These are phyloP conservation scores for Astur gentilis DNA, from an alignment of 2,113 vertebrate genomes.

Conservation along the genomic window DNA sequence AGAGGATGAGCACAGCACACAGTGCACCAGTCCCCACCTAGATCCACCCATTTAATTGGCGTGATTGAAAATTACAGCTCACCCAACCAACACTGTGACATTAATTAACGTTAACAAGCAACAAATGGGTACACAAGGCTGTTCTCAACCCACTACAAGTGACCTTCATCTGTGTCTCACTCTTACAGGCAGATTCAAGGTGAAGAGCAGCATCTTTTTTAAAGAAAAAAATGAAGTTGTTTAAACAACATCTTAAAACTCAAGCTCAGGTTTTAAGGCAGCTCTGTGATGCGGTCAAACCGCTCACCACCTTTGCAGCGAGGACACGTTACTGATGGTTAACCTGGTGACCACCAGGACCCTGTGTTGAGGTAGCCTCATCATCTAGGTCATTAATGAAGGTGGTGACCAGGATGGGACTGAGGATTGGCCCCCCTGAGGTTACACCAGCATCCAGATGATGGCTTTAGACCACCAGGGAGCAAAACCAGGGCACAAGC, in stretches of 20 bases:
- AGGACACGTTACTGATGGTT: too few relatives aligned
- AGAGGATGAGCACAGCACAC: rapidly evolving
- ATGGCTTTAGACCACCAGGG: rapidly evolving
- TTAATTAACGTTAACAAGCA: not conserved
- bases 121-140: too few relatives aligned
- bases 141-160: not conserved
- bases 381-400: not conserved
- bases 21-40: not conserved
- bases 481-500: not conserved
- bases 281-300: rapidly evolving
- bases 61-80: not conserved
- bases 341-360: not conserved
- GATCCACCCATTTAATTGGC: not conserved
- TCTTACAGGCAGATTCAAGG: not conserved
- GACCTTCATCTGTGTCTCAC: not conserved
- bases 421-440: not conserved
- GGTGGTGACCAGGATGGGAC: too few relatives aligned
- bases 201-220: not conserved
- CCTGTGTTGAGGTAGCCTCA: not conserved
- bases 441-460: not conserved
- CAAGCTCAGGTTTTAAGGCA: not conserved
- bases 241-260: not conserved
- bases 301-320: not conserved
- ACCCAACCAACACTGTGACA: too few relatives aligned
- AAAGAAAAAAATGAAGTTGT: too few relatives aligned